Conservation (phyloP, 2,888 invertebrate species). For the Alloscopus bannaensis region DNA sequence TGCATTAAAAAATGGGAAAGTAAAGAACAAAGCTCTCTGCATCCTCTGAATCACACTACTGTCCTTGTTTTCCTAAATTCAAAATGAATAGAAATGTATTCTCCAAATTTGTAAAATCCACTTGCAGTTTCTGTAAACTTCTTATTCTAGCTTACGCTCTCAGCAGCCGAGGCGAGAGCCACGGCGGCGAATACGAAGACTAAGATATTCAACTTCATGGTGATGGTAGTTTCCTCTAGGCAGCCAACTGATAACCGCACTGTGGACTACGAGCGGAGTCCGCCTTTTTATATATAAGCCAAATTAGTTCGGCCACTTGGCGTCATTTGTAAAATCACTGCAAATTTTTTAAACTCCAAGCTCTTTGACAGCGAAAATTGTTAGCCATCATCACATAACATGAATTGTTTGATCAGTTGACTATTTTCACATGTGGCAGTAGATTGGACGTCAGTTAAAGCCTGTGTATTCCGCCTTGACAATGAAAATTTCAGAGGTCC, state of each 20-base stretch:
- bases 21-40: slow-evolving; percentile 6
- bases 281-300: slow-evolving; percentile 24
- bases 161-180: slow-evolving; percentile 55
- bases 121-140: background rate
- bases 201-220: slow-evolving; percentile 52
- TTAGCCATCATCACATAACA: background rate
- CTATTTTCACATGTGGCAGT: slow-evolving; percentile 1
- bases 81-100: background rate
- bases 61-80: slow-evolving; percentile 23
- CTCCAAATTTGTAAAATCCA: slow-evolving; percentile 4
- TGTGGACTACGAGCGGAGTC: background rate
- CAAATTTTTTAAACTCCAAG: too few species aligned
- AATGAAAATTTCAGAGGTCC: background rate
- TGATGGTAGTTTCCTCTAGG: slow-evolving; percentile 32
- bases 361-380: too few species aligned
- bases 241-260: slow-evolving; percentile 24
- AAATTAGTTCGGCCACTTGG: background rate
- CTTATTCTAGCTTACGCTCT: slow-evolving; percentile 42
- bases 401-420: background rate
- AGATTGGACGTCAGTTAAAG: too few species aligned
- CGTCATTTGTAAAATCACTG: too few species aligned
- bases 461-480: background rate
- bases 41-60: slow-evolving; percentile 3
- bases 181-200: slow-evolving; percentile 55
- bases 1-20: background rate